Base-by-base conservation (phyloP, 2,888 invertebrate genomes). In the Pterobdella sp. region DNA sequence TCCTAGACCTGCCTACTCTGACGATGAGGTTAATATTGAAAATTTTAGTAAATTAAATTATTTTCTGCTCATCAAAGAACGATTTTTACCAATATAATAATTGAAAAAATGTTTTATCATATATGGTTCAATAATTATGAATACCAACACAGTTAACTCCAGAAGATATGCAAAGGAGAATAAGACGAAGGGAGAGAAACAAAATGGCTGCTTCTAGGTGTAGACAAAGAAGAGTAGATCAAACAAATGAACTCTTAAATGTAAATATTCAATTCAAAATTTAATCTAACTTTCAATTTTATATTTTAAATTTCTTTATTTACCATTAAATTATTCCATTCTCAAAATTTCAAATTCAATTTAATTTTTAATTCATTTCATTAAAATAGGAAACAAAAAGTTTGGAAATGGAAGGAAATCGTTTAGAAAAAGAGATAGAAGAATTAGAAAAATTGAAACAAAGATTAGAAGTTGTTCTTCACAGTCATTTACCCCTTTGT, bases 131-230 rank as follows among this genome's bases (percentile, higher is more conserved):
- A 42, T 14, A 42, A 7, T 18, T 34, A 32, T 2, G 3, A 22
- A 3, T 4, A 52, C 42, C 34, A 14, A n/a, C 26, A 1, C 63
- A 71, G 71, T 32, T 71, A 29, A 71, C 71, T 26, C 56, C 42
- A 49, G 72, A 96, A 83, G 97, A 97, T 82, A 93, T 93, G 82
- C 93, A 94, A 80, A 88, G 94, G 74, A 87, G 94, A 67, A 88
- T 89, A 80, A 85, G 93, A 63, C 88, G 97, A 32, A 87, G 97
- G 68, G 95, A 96, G 82, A 87, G 97, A 75, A 98, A 98, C 85
- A 98, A 98, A 85, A 88, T 93, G 86, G 97, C 97, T 42, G 97
- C 97, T 72, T 97, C 97, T 0, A 88, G 96, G 78, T 98, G 97
- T 85, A 89, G 97, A 81, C 94, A 96, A 84, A 88, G 96, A 77